Base-by-base conservation (phyloP, 2,888 invertebrate species). In the Athalia circularis region DNA sequence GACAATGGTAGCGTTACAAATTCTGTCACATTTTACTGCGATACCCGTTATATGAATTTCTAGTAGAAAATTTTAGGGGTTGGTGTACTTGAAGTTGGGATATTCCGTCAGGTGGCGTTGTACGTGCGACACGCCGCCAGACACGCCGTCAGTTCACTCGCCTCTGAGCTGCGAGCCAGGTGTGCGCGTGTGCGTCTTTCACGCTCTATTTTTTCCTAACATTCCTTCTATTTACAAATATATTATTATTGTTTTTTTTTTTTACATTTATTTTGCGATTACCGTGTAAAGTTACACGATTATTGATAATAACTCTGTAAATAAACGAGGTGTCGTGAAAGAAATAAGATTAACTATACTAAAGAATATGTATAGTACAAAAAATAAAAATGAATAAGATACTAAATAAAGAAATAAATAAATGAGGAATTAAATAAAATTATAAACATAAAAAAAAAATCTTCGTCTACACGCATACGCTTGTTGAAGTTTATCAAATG, bases 121-220 rank as follows among this genome's bases (percentile, higher is more conserved):
- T 5, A n/a, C 47, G 13, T 13, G 47, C 47, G 72, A 57, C 59
- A 59, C 72, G 59, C 57, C 57, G 68, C 15, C 7, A 54, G 52
- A 9, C 11, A 52, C 52, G 29, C 62, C 11, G 52, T 77, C 65
- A 77, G 77, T 77, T 77, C 77, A 77, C 65, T 77, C 77, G 77
- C 65, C 67, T 67, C 77, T 47, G 59, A 67, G 67, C 65, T 59
- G 72, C 72, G 72, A 59, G 72, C 9, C 45, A 59, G 72, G 15
- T 15, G 72, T 72, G 43, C 15, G 72, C 72, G 72, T 72, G 72
- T 59, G 15, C 0, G 15, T 72, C 9, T 68, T 13, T 72, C 57
- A 72, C 72, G 72, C 72, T 72, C 45, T 59, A 47, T 13, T 61
- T 61, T 64, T 5, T 52, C 68, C 68, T 52, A 68, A 68, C 54